Base-by-base conservation (phyloP, 2,888 invertebrate species). In the Drosophila colorata region DNA sequence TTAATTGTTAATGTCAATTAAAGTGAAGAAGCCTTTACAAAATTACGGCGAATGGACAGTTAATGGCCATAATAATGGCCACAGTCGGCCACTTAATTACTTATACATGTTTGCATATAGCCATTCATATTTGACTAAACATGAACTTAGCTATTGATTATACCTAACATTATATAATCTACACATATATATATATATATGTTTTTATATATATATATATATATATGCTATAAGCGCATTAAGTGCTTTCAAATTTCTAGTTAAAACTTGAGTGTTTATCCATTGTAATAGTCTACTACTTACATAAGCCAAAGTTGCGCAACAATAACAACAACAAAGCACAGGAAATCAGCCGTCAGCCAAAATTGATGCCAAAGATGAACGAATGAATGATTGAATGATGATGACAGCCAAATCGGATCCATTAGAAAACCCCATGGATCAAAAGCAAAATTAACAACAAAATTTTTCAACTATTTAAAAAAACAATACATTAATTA, bases 41-140 rank as follows among this genome's bases (percentile, higher is more conserved):
- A 71, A 66, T 66, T 61, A 56, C 73, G 56, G 55, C 60, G 43
- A 33, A 4, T 61, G 58, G 73, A 73, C 73, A 80, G 67, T 63
- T 78, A 74, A 58, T 63, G 81, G 59, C 63, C 66, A 51, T 44
- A 53, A 57, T 43, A 52, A 61, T 46, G 57, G 25, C 38, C 11
- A 14, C 7, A 4, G 5, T 13, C 14, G 35, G 59, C 53, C 57
- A 53, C 51, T 73, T 67, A 60, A 67, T 60, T 60, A 74, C 68
- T 18, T 40, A 53, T 65, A 67, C 56, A 60, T 56, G 64, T 71
- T 69, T 68, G 63, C 78, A 64, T 70, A 69, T 78, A 85, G 80
- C 61, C 63, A 81, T 87, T 78, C 83, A 77, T 86, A 83, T 78
- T 87, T 80, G 78, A 84, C 84, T 84, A 78, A 69, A 87, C 67